Conservation (phyloP, 2,797 vertebrate species). For the Lutjanus campechanus region DNA sequence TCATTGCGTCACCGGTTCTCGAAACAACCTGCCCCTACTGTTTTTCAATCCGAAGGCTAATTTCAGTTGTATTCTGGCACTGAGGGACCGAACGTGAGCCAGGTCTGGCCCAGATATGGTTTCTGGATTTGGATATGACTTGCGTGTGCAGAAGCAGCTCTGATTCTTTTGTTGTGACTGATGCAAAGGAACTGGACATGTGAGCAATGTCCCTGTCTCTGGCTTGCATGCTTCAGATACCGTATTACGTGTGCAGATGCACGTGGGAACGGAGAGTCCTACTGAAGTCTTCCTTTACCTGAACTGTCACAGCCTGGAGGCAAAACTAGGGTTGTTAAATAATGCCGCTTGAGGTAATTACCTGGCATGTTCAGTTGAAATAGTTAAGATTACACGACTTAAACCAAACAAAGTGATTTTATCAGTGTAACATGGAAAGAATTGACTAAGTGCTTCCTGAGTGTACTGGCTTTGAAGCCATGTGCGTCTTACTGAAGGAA, state of each 20-base stretch:
- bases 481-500: not conserved
- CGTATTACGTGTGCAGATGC: not conserved
- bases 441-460: too few relatives aligned
- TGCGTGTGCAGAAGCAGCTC: not conserved
- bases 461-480: conserved; percentile 8
- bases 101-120: not conserved
- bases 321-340: not conserved
- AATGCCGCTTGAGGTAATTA: not conserved
- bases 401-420: conserved; percentile 37
- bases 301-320: not conserved
- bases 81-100: not conserved
- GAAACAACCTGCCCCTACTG: not conserved
- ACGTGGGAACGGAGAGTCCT: not conserved
- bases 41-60: not conserved
- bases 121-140: conserved; percentile 1
- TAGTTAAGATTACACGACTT: not conserved
- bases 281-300: not conserved
- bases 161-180: not conserved
- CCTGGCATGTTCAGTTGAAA: not conserved
- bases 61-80: conserved; percentile 12
- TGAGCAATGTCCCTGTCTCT: not conserved
- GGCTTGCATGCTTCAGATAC: not conserved
- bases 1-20: not conserved
- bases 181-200: not conserved
- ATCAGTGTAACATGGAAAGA: not conserved